Base-by-base conservation (phyloP, 1,140 invertebrate genomes). In the Notospermus geniculatus region DNA sequence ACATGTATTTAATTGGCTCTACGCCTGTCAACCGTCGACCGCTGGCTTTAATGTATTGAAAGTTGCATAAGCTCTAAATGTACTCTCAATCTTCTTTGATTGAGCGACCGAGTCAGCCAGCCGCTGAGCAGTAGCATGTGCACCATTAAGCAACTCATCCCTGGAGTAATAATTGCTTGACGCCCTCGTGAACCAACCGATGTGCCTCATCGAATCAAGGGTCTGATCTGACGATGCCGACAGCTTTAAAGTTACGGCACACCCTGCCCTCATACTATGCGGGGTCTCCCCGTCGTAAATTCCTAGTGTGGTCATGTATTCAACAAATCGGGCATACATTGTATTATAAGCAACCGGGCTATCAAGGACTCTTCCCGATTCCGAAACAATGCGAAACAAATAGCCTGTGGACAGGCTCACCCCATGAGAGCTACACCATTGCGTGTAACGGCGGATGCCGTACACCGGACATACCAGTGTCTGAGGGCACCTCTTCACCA, bases 281-380 rank as follows among this genome's bases (percentile, higher is more conserved):
- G 46, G 46, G n/a, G 46, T 50, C n/a, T 50, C 46, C n/a, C 46
- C 46, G n/a, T 50, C 46, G n/a, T 50, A 19, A 7, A 50, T 50
- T n/a, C 46, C 46, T 50, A 50, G n/a, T 23, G 46, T 50, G 4
- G 19, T 50, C 4, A 50, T 4, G n/a, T 50, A 50, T 9, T 23
- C n/a, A 4, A 19, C n/a, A 4, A 50, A 50, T n/a, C 46, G n/a
- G 4, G n/a, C 46, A n/a, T 50, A n/a, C n/a, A 50, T 27, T 50
- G n/a, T n/a, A 5, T 4, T 5, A n/a, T 50, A 50, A 5, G 46
- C 4, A 5, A 50, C 19, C n/a, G 46, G n/a, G 5, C n/a, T 5
- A 9, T 50, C 25, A 5, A 50, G n/a, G n/a, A 50, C 46, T 5
- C 4, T n/a, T 5, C 46, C 46, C 4, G 46, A 19, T 50, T 50